Evolutionary conservation across 2,797 vertebrate species (phyloP).

Genomic region (Coendou prehensilis): DNA sequence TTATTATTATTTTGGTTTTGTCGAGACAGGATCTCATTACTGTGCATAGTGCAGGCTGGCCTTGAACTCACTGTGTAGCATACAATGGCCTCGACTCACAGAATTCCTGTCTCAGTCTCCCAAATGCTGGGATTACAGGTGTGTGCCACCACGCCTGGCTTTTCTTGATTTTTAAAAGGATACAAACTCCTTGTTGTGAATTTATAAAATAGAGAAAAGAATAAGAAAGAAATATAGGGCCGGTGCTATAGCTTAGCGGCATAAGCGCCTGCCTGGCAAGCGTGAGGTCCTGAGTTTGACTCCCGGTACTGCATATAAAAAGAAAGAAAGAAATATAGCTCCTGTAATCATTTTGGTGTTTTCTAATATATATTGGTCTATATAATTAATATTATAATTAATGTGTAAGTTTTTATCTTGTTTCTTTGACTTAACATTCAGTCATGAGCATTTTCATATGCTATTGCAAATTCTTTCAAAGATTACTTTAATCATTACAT

Average conservation of each 20-base stretch:
- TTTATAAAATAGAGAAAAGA: conserved; percentile 36
- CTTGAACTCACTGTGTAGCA: background rate
- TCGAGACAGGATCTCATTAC: background rate
- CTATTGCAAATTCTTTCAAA: conserved; percentile 57
- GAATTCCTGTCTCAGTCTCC: background rate
- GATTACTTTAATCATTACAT: conserved; percentile 24
- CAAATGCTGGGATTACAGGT: background rate
- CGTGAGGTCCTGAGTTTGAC: too few species aligned
- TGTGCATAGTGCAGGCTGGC: background rate
- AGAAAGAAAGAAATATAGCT: conserved; percentile 18
- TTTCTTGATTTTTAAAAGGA: background rate
- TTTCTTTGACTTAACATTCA: conserved; percentile 45
- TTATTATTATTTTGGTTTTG: background rate
- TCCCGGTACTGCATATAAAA: background rate
- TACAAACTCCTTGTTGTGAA: conserved; percentile 29
- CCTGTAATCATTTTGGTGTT: background rate
- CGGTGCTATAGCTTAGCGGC: too few species aligned
- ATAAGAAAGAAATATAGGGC: conserved; percentile 6
- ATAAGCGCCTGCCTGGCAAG: too few species aligned
- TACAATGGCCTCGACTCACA: background rate
- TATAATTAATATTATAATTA: background rate
- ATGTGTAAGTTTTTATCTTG: background rate
- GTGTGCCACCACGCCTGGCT: background rate
- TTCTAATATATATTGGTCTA: background rate
- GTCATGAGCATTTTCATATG: background rate